phyloP scores from a whole-genome alignment of 1,140 invertebrate species.

The Cepaea nemoralis region DNA sequence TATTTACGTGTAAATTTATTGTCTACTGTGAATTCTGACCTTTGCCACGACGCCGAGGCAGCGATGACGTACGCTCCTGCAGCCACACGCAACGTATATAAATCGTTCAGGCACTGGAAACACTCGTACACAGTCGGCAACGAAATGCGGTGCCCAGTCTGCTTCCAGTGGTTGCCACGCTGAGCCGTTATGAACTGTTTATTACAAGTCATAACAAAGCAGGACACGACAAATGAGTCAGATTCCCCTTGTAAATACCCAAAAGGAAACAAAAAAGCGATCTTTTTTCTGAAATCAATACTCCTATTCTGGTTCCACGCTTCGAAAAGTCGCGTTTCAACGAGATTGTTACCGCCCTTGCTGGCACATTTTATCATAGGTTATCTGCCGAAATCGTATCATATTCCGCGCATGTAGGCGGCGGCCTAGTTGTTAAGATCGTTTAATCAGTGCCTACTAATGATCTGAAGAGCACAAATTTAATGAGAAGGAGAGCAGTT shows the following conservation, averaged over 20 bases:
- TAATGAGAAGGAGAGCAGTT: background rate
- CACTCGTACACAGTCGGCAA: background rate
- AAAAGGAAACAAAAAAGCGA: slow-evolving; percentile 6
- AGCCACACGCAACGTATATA: no score
- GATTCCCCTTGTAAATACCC: background rate
- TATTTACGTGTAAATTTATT: no score
- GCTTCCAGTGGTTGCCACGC: background rate
- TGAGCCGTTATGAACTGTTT: background rate
- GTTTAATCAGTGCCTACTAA: slow-evolving; percentile 9
- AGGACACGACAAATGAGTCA: background rate
- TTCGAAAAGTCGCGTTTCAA: slow-evolving; percentile 30
- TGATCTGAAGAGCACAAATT: background rate
- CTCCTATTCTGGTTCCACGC: background rate
- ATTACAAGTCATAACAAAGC: background rate
- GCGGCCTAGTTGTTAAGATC: background rate
- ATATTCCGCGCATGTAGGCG: slow-evolving; percentile 7
- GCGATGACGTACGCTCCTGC: no score
- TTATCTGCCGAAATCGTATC: slow-evolving; percentile 15
- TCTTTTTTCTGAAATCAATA: slow-evolving; percentile 20
- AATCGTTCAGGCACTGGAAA: no score
- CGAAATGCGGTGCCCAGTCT: background rate
- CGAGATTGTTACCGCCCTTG: slow-evolving; percentile 18
- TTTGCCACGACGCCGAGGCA: no score
- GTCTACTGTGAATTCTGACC: no score
- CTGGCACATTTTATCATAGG: slow-evolving; percentile 29